Conservation (phyloP, 1,140 invertebrate genomes). For the Oscheius sp. region DNA sequence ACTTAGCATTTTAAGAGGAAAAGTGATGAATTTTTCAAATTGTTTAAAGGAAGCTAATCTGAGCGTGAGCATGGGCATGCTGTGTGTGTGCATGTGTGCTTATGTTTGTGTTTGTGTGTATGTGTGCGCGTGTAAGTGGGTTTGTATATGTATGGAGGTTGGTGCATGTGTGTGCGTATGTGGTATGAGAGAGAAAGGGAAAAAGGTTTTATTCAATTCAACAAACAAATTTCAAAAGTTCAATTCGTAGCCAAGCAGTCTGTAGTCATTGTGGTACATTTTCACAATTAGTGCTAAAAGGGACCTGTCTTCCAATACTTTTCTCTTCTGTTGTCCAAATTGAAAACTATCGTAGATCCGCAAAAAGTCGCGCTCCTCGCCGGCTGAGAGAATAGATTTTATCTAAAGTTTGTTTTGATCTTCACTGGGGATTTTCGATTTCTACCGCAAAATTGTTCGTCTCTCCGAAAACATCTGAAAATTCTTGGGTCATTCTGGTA, state of each 20-base stretch:
- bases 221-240: too few relatives aligned
- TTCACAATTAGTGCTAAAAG: neutral
- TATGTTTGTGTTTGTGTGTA: too few relatives aligned
- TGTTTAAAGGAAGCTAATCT: too few relatives aligned
- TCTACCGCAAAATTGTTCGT: neutral
- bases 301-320: neutral
- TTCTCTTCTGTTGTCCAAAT: neutral
- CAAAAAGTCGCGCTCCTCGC: neutral
- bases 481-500: neutral
- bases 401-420: neutral
- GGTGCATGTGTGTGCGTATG: too few relatives aligned
- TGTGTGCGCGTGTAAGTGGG: too few relatives aligned
- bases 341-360: neutral
- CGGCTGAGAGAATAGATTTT: neutral
- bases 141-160: too few relatives aligned
- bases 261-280: constrained; percentile 3
- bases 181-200: too few relatives aligned
- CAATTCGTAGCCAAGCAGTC: constrained; percentile 3
- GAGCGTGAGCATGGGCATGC: too few relatives aligned
- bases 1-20: too few relatives aligned
- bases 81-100: too few relatives aligned
- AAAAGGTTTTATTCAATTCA: too few relatives aligned
- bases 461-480: neutral
- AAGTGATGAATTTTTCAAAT: too few relatives aligned
- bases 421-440: neutral